Conservation (phyloP, 2,113 vertebrate genomes). For the Sapayoa aenigma region DNA sequence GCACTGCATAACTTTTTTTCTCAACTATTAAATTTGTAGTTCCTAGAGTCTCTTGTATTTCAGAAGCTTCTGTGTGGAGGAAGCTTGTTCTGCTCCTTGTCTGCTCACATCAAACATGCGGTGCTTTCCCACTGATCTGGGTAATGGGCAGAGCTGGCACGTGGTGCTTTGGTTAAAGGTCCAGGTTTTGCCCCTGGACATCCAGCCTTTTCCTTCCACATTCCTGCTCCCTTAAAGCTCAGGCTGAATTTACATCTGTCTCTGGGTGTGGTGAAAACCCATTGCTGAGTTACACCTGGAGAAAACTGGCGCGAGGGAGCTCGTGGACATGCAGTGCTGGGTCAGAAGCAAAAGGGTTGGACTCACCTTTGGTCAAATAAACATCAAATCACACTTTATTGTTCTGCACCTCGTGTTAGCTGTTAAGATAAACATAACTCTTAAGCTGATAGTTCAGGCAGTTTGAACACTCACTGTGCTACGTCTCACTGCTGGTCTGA, state of each 20-base stretch:
- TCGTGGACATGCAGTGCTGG: not conserved
- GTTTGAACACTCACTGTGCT: not conserved
- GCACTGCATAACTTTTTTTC: not conserved
- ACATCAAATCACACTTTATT: not conserved
- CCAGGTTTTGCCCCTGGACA: fast-evolving
- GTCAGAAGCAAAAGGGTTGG: not conserved
- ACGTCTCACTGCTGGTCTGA: not conserved
- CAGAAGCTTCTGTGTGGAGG: not conserved
- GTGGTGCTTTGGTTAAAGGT: not conserved
- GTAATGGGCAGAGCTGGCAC: not conserved
- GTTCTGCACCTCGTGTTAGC: not conserved
- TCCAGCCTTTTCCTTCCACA: not conserved
- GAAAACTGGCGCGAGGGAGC: not conserved
- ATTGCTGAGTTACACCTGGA: not conserved
- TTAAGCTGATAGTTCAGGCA: not conserved
- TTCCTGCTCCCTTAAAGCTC: not conserved
- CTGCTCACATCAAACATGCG: not conserved
- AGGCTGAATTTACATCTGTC: not conserved
- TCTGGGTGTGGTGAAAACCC: not conserved
- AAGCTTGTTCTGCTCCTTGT: not conserved
- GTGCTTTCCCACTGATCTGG: not conserved
- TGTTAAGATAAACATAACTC: not conserved
- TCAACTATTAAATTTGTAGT: not conserved
- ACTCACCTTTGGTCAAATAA: not conserved
- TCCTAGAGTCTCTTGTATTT: not conserved